Base-by-base conservation (phyloP, 2,113 vertebrate genomes). In the Alligator sinensis region DNA sequence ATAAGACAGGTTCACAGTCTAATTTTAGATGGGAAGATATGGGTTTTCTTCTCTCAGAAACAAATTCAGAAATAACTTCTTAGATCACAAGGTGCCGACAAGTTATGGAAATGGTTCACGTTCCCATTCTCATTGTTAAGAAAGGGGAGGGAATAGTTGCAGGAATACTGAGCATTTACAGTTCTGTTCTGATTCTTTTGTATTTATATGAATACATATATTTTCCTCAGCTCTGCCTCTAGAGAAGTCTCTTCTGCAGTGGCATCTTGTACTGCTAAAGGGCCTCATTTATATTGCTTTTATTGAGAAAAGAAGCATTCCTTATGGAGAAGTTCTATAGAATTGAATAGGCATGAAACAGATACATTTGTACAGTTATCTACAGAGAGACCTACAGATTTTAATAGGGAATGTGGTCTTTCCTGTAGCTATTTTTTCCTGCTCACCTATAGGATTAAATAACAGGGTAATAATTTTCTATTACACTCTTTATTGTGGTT, bases 51-150 rank as follows among this genome's bases (percentile, higher is more conserved):
- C 88, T 55, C 92, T 94, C 82, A 97, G 95, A 96, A 96, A 97
- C 95, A 97, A 98, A 97, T 96, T 96, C 30, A 96, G 92, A 98
- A 97, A 97, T 96, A 97, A 95, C 76, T 92, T 97, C 95, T 94
- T 75, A 93, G 61, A 92, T 96, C 91, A 96, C 81, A 97, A 95
- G 94, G 97, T 91, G 57, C 78, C 89, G 86, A 92, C 63, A 94
- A 96, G 89, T 97, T 96, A 95, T 97, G 96, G 83, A 97, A 97
- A 95, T 94, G 81, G 88, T 62, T 96, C 88, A 89, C 54, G 91
- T 96, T 92, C 93, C 81, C 38, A 60, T 70, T 94, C 55, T 27
- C 82, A 86, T 86, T 87, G 72, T 72, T 87, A 88, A 92, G 83
- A 90, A 90, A 95, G 80, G 25, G 76, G 34, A 91, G 79, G 27